phyloP scores from a whole-genome alignment of 2,113 vertebrate species.

The Madoqua kirkii region DNA sequence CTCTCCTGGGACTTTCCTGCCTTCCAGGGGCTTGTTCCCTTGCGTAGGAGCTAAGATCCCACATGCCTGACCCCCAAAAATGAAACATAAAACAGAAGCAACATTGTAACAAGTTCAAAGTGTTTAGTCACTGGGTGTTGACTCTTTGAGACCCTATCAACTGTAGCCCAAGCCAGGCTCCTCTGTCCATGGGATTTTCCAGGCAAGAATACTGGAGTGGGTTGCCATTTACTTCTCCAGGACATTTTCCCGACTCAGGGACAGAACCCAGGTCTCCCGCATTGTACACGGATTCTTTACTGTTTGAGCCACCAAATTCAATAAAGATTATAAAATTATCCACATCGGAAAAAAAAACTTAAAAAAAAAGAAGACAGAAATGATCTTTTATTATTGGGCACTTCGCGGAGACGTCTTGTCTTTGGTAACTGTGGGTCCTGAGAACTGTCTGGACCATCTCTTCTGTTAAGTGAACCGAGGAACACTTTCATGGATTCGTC shows the following conservation, averaged over 20 bases:
- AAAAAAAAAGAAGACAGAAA: background rate
- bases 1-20: background rate
- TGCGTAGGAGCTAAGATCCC: background rate
- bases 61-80: background rate
- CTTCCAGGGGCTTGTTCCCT: background rate
- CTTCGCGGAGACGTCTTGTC: background rate
- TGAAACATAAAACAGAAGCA: background rate
- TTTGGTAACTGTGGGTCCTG: background rate
- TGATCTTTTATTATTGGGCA: rapidly evolving
- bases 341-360: background rate
- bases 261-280: rapidly evolving
- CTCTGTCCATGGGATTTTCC: background rate
- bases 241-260: background rate
- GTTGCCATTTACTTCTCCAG: background rate
- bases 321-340: background rate
- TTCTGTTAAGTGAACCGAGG: background rate
- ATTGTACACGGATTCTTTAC: background rate
- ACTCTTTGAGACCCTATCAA: background rate
- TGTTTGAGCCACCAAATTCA: background rate
- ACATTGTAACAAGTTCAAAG: background rate
- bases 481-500: background rate
- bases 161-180: background rate
- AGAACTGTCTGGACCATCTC: background rate
- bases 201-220: background rate
- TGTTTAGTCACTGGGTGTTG: background rate